A percentile compares a stretch with the other conserved stretches of the same genome.
These are phyloP conservation scores for Eurosta solidaginis DNA, from an alignment of 1,140 invertebrate species.

Conservation along the genomic window DNA sequence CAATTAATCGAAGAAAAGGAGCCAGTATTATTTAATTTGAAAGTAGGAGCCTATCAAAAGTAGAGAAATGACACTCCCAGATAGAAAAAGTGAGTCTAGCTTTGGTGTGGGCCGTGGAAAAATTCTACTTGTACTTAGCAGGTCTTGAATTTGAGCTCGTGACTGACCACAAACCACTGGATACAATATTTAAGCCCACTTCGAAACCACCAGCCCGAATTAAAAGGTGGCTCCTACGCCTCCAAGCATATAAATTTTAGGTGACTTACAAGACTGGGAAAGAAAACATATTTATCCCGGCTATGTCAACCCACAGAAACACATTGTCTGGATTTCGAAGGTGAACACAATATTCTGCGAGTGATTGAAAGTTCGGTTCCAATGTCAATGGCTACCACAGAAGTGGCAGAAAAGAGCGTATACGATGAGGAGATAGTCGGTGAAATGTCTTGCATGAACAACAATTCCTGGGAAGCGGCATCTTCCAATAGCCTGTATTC, in stretches of 20 bases:
- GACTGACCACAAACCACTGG: constrained; percentile 32
- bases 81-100: neutral
- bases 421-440: constrained; percentile 34
- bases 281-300: constrained; percentile 53
- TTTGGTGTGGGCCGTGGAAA: neutral
- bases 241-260: constrained; percentile 50
- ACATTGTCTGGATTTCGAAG: neutral
- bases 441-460: constrained; percentile 24
- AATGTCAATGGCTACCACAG: neutral
- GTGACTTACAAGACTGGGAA: constrained; percentile 53
- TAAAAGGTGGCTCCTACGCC: constrained; percentile 51
- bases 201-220: constrained; percentile 44
- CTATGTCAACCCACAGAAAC: neutral
- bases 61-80: constrained; percentile 49
- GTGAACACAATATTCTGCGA: neutral
- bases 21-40: constrained; percentile 52
- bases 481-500: constrained; percentile 25
- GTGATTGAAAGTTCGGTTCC: neutral
- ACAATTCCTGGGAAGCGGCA: constrained; percentile 19
- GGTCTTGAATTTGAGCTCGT: constrained; percentile 12
- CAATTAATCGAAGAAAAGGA: constrained; percentile 33
- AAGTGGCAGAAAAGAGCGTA: neutral
- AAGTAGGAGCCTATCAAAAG: constrained; percentile 51
- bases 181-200: constrained; percentile 44
- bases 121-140: constrained; percentile 24